Evolutionary conservation across 2,113 vertebrate genomes (phyloP).

Genomic region (Larimichthys crocea): DNA sequence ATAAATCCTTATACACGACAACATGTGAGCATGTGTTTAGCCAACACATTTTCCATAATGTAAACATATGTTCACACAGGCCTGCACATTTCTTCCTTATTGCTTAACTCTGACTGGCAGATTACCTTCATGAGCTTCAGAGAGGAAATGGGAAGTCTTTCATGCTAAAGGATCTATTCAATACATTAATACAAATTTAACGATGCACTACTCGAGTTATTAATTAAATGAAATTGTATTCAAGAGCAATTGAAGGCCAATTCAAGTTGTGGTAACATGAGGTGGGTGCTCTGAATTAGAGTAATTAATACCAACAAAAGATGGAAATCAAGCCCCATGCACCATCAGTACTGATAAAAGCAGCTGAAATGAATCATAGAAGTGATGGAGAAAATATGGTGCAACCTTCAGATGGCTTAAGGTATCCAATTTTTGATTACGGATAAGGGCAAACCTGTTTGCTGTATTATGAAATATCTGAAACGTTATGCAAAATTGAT

Average conservation of each 20-base stretch:
- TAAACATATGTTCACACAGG: neutral
- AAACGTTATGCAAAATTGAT: slow-evolving; percentile 58
- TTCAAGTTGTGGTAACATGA: slow-evolving; percentile 65
- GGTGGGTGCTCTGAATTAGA: slow-evolving; percentile 60
- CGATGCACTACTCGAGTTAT: slow-evolving; percentile 48
- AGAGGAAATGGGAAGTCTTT: slow-evolving; percentile 47
- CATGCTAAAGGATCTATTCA: slow-evolving; percentile 45
- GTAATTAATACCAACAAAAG: slow-evolving; percentile 58
- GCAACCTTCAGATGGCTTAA: slow-evolving; percentile 18
- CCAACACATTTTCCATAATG: neutral
- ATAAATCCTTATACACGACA: neutral
- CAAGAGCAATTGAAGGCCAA: slow-evolving; percentile 65
- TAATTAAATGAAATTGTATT: slow-evolving; percentile 72
- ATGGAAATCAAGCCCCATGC: slow-evolving; percentile 48
- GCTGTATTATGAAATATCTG: slow-evolving; percentile 31
- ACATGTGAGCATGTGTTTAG: neutral
- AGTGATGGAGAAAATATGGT: slow-evolving; percentile 6
- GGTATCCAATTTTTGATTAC: neutral
- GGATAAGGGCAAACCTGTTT: neutral
- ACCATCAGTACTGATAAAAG: slow-evolving; percentile 10
- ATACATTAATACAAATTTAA: slow-evolving; percentile 54
- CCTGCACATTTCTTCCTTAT: neutral
- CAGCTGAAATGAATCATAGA: slow-evolving; percentile 39
- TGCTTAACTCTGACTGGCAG: slow-evolving; percentile 32
- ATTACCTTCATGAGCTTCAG: slow-evolving; percentile 7